Base-by-base conservation (phyloP, 2,113 vertebrate species). In the Enhydra lutris region DNA sequence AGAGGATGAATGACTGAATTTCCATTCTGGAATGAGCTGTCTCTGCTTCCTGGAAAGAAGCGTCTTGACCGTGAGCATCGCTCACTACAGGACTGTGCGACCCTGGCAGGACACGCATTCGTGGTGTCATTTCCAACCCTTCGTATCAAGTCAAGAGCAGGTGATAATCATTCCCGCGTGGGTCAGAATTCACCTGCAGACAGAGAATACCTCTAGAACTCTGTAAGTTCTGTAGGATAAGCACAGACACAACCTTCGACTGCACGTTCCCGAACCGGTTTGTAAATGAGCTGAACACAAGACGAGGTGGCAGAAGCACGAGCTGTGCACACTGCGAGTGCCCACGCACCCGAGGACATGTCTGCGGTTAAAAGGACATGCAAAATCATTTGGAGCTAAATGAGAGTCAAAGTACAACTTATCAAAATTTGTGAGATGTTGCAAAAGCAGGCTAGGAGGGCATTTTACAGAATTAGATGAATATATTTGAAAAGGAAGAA, bases 51-150 rank as follows among this genome's bases (percentile, higher is more conserved):
- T 10, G 52, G 31, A 42, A 61, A 39, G 20, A 71, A 15, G 23
- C 8, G 20, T 39, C 61, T 45, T 31, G 73, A 20, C n/a, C 26
- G 15, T 6, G 3, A n/a, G 57, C 14, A 45, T n/a, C 29, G 57
- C 29, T 34, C 26, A 24, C 26, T 1, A 29, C 12, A 47, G 73
- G 47, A 20, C 36, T 45, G 34, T 10, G 36, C 73, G 29, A 14
- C 26, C 50, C 8, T 0, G 14, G 63, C 0, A 1, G 23, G 67
- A 18, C 36, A 63, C 0, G 11, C 1, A 0, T 7, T 45, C 10
- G 26, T 13, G 0, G 7, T 52, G 15, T 31, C 76, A 10, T 29
- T 65, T 55, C 45, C 8, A 21, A 3, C 10, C 71, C 65, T 65
- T 34, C 24, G 20, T 73, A 3, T 29, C 15, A 45, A 17, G 42